These are phyloP conservation scores for Hystrix brachyura DNA, from an alignment of 2,113 vertebrate species.

Conservation along the genomic window DNA sequence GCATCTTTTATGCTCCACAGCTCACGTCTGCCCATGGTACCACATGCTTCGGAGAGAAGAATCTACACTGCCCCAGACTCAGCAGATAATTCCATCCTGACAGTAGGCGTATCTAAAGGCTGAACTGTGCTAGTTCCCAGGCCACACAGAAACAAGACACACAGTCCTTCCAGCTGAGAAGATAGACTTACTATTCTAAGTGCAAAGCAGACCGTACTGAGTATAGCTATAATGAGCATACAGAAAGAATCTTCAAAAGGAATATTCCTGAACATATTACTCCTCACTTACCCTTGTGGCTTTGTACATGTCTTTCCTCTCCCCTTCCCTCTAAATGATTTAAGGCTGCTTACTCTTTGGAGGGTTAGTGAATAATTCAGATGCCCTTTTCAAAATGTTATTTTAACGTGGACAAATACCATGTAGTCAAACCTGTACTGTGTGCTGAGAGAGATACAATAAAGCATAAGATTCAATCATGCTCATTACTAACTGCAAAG, in stretches of 20 bases:
- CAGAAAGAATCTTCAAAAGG: background rate
- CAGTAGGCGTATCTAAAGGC: background rate
- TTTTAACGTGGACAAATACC: background rate
- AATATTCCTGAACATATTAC: background rate
- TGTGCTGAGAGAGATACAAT: background rate
- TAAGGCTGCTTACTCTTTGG: background rate
- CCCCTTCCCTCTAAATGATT: background rate
- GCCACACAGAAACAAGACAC: background rate
- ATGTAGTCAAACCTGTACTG: background rate
- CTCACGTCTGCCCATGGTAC: background rate
- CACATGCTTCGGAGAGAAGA: background rate
- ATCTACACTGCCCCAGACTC: background rate
- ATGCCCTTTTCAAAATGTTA: slow-evolving; percentile 4
- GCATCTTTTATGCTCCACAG: background rate
- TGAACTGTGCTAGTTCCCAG: background rate
- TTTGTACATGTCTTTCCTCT: background rate
- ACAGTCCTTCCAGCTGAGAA: background rate
- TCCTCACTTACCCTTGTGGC: background rate
- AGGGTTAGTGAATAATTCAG: slow-evolving; percentile 52
- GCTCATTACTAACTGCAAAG: background rate
- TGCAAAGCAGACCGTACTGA: background rate
- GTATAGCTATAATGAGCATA: background rate
- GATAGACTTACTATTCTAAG: background rate
- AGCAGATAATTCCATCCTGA: background rate
- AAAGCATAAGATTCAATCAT: background rate